Percentiles rank a stretch among this genome's conserved stretches.
Evolutionary conservation across 2,888 invertebrate genomes (phyloP).

Genomic region (Dicycla oo): DNA sequence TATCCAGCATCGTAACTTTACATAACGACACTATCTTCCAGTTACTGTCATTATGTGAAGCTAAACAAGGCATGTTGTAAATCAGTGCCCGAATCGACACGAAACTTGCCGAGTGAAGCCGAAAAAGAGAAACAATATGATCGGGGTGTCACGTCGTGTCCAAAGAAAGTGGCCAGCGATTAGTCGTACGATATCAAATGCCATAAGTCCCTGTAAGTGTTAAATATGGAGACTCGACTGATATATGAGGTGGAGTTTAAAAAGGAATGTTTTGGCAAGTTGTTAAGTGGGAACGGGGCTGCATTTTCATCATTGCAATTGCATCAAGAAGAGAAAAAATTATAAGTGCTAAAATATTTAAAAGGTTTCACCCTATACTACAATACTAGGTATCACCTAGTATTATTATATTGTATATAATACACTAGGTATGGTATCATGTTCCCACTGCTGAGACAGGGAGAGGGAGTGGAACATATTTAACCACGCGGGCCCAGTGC

Average conservation of each 20-base stretch:
- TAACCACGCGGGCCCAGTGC: too few relatives aligned
- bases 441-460: too few relatives aligned
- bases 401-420: too few relatives aligned
- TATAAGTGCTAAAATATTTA: not conserved
- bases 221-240: conserved; percentile 73
- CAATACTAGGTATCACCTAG: too few relatives aligned
- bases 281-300: conserved; percentile 19
- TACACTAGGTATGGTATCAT: too few relatives aligned
- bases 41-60: conserved; percentile 45
- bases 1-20: conserved; percentile 47
- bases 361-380: too few relatives aligned
- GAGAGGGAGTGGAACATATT: too few relatives aligned
- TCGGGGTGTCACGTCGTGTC: conserved; percentile 56
- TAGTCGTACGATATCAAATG: conserved; percentile 79
- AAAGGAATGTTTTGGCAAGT: conserved; percentile 43
- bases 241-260: conserved; percentile 62
- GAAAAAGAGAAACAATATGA: conserved; percentile 65
- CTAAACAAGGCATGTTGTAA: conserved; percentile 56
- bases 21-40: conserved; percentile 51
- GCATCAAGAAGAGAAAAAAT: not conserved
- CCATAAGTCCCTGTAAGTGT: conserved; percentile 77
- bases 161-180: conserved; percentile 69
- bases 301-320: conserved; percentile 44
- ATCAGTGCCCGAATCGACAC: conserved; percentile 59
- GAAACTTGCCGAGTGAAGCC: conserved; percentile 56